Base-by-base conservation (phyloP, 92 coral and sea anemone species). In the Actinernus sp. region DNA sequence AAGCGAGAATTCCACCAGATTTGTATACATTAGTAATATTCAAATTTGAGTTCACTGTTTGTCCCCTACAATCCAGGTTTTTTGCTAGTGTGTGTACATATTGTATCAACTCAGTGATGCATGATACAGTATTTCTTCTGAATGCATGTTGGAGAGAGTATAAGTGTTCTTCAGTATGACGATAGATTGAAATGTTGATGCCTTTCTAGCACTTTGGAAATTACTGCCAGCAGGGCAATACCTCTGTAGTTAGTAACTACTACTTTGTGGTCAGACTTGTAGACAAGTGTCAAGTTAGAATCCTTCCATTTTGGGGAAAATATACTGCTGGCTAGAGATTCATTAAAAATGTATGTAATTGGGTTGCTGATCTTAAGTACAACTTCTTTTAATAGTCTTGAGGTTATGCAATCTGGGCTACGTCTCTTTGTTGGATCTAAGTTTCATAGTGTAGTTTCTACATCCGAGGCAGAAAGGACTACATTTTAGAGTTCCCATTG, bases 121-220 rank as follows among this genome's bases (percentile, higher is more conserved):
- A n/a, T n/a, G n/a, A n/a, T n/a, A n/a, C n/a, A n/a, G n/a, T n/a
- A n/a, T n/a, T n/a, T n/a, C n/a, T n/a, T n/a, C n/a, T n/a, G n/a
- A n/a, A n/a, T n/a, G n/a, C n/a, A n/a, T n/a, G n/a, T n/a, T n/a
- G n/a, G n/a, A n/a, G n/a, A n/a, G n/a, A n/a, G n/a, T n/a, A n/a
- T n/a, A n/a, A n/a, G n/a, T n/a, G n/a, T n/a, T n/a, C n/a, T n/a
- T n/a, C n/a, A n/a, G n/a, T n/a, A n/a, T n/a, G n/a, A n/a, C n/a
- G n/a, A n/a, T n/a, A n/a, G n/a, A n/a, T n/a, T n/a, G n/a, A n/a
- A n/a, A n/a, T n/a, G n/a, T n/a, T n/a, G n/a, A n/a, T n/a, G n/a
- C n/a, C 62, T 78, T 38, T 78, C 78, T 37, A 59, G 78, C 10
- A 45, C 85, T 49, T 69, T 78, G n/a, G 71, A 78, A 16, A 78